Conservation (phyloP, 1,140 invertebrate species). For the Drosophila repletoides region DNA sequence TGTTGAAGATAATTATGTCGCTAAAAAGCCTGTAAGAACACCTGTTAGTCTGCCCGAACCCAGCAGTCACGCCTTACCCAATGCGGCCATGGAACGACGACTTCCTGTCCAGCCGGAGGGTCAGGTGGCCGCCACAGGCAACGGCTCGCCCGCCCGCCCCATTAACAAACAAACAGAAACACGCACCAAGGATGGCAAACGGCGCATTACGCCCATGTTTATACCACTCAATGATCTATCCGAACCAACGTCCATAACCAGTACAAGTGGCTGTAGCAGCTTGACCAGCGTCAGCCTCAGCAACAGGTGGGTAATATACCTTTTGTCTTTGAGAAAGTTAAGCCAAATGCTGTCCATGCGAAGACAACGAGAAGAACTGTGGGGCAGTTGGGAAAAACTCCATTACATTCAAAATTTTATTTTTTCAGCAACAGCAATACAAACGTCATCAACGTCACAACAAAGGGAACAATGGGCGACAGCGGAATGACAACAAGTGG, state of each 20-base stretch:
- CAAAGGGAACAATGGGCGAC: background rate
- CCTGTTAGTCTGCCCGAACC: slow-evolving; percentile 62
- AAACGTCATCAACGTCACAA: background rate
- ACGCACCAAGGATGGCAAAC: slow-evolving; percentile 94
- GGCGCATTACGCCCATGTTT: slow-evolving; percentile 97
- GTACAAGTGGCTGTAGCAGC: background rate
- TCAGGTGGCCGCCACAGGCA: background rate
- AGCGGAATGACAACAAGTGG: background rate
- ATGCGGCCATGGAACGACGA: slow-evolving; percentile 35
- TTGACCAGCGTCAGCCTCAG: background rate
- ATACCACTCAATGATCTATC: slow-evolving; percentile 87
- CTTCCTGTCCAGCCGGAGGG: slow-evolving; percentile 26
- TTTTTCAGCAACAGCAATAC: no score
- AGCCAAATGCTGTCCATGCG: no score
- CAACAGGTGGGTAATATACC: background rate
- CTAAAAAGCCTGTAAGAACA: slow-evolving; percentile 69
- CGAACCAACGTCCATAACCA: slow-evolving; percentile 7
- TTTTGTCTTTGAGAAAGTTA: no score
- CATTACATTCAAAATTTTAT: no score
- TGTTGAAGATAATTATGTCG: slow-evolving; percentile 76
- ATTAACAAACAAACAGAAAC: slow-evolving; percentile 98
- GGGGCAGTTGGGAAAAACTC: no score
- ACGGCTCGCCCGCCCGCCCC: slow-evolving; percentile 81
- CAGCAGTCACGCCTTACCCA: slow-evolving; percentile 19
- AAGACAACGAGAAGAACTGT: no score